These are phyloP conservation scores for Catharus ustulatus DNA, from an alignment of 2,797 vertebrate species.

Conservation along the genomic window DNA sequence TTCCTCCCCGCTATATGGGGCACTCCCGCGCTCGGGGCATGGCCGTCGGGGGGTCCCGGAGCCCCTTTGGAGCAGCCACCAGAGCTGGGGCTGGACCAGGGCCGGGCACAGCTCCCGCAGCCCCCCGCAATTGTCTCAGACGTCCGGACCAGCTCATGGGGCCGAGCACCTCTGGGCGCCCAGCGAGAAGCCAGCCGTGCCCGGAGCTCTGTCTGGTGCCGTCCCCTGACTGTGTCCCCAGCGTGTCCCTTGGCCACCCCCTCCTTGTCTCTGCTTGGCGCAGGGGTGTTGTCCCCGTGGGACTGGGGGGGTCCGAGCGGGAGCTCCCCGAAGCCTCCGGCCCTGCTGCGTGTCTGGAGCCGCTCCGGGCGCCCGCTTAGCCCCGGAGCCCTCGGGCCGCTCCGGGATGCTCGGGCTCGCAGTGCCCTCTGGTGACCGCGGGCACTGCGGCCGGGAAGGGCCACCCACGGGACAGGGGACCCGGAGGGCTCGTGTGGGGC, in stretches of 20 bases:
- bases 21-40: accelerated
- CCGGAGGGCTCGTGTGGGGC: accelerated
- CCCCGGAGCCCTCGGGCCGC: neutral
- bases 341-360: neutral
- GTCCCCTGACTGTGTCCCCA: neutral
- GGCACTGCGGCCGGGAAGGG: neutral
- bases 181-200: neutral
- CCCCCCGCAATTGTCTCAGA: accelerated
- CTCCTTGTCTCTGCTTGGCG: neutral
- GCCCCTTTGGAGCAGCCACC: neutral
- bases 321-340: neutral
- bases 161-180: neutral
- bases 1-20: accelerated
- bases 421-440: conserved; percentile 64
- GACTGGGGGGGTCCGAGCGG: too few relatives aligned
- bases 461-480: neutral
- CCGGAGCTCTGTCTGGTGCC: neutral
- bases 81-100: neutral
- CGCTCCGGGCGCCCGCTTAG: neutral
- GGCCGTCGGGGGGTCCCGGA: accelerated
- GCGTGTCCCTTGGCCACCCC: neutral
- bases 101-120: neutral
- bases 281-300: neutral
- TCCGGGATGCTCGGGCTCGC: neutral
- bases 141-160: accelerated